A percentile compares a stretch with the other conserved stretches of the same genome.
phyloP scores from a whole-genome alignment of 2,113 vertebrate species.

The Oryzias melastigma region DNA sequence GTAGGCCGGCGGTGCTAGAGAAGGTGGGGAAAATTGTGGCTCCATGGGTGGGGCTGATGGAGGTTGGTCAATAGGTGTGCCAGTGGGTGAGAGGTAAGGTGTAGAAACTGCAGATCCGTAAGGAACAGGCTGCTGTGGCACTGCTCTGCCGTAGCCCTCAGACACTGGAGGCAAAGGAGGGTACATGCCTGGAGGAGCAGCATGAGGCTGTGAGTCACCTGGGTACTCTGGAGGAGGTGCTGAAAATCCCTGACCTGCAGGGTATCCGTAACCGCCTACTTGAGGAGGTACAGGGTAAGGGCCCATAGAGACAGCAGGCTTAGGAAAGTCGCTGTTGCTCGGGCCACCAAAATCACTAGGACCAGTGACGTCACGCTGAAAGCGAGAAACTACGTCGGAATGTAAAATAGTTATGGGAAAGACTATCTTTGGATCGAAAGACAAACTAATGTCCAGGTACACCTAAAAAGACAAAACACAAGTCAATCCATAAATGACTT shows the following conservation, averaged over 20 bases:
- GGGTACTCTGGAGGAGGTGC: slow-evolving; percentile 22
- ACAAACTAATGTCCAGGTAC: slow-evolving; percentile 74
- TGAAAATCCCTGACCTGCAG: slow-evolving; percentile 26
- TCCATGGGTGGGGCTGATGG: slow-evolving; percentile 16
- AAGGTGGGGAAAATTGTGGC: neutral
- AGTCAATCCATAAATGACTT: neutral
- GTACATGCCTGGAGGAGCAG: slow-evolving; percentile 4
- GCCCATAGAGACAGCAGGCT: neutral
- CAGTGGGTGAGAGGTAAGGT: slow-evolving; percentile 49
- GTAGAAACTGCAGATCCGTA: slow-evolving; percentile 37
- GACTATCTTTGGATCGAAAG: slow-evolving; percentile 61
- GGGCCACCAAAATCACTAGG: slow-evolving; percentile 20
- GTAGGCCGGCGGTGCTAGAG: slow-evolving; percentile 32
- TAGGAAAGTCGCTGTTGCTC: slow-evolving; percentile 44
- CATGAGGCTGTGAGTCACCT: neutral
- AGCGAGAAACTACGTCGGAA: neutral
- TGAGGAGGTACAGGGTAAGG: slow-evolving; percentile 23
- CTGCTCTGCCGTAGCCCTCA: slow-evolving; percentile 32
- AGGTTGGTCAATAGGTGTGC: slow-evolving; percentile 4
- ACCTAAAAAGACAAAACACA: slow-evolving; percentile 51
- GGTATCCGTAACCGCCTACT: slow-evolving; percentile 17
- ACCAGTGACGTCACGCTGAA: slow-evolving; percentile 2
- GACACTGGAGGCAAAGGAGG: slow-evolving; percentile 9
- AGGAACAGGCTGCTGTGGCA: slow-evolving; percentile 15
- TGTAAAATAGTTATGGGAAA: slow-evolving; percentile 67